These are phyloP conservation scores for Polietes domitor DNA, from an alignment of 2,888 invertebrate species.

Conservation along the genomic window DNA sequence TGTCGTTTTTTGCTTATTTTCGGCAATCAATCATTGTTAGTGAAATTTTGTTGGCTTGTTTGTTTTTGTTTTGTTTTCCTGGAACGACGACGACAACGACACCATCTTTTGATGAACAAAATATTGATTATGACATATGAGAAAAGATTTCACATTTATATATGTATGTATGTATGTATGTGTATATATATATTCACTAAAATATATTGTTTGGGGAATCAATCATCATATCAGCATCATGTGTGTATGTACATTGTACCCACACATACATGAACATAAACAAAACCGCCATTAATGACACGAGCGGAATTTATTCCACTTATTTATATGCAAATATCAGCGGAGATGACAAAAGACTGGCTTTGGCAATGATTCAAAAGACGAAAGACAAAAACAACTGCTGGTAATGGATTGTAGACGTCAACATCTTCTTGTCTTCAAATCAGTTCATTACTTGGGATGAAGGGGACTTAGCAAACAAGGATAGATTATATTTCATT, in stretches of 20 bases:
- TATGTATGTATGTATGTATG: not conserved
- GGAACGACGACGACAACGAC: not conserved
- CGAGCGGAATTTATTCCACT: not conserved
- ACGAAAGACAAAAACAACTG: not conserved
- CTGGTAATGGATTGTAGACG: not conserved
- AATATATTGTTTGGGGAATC: not conserved
- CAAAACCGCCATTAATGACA: not conserved
- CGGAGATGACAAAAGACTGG: not conserved
- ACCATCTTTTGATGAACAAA: conserved; percentile 4
- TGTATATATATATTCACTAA: no score
- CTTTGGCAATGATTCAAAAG: not conserved
- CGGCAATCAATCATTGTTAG: conserved; percentile 27
- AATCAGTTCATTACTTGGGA: no score
- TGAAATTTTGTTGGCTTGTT: not conserved
- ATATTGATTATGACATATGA: conserved; percentile 38
- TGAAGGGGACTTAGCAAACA: no score
- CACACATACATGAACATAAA: not conserved
- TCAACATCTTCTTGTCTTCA: no score
- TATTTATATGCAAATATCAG: not conserved
- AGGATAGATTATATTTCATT: no score
- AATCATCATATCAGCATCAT: not conserved
- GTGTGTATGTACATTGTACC: not conserved
- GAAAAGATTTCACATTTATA: conserved; percentile 1
- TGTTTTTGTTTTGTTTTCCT: not conserved
- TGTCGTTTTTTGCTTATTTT: not conserved